A percentile compares a stretch with the other conserved stretches of the same genome.
Conservation (phyloP, 2,797 vertebrate species). For the Sebastes dallii region DNA sequence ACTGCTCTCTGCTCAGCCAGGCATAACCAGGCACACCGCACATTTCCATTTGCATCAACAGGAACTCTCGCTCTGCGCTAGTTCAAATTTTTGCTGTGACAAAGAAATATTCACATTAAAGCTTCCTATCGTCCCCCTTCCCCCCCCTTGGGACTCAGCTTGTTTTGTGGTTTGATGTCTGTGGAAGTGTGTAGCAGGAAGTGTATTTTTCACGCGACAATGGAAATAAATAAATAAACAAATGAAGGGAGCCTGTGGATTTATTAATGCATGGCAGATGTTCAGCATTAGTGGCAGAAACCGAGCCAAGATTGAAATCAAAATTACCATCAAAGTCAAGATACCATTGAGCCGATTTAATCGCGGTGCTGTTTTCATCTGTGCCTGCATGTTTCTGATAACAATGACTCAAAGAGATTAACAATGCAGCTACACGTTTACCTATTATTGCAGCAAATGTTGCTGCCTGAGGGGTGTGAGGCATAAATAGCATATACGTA, state of each 20-base stretch:
- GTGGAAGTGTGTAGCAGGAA: slow-evolving; percentile 31
- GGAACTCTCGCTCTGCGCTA: slow-evolving; percentile 23
- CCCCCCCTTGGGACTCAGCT: slow-evolving; percentile 45
- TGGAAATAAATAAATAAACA: slow-evolving; percentile 62
- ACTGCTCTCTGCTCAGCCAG: slow-evolving; percentile 66
- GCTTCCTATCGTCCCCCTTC: slow-evolving; percentile 33
- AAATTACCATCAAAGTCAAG: slow-evolving; percentile 45
- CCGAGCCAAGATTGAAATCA: slow-evolving; percentile 55
- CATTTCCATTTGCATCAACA: slow-evolving; percentile 57
- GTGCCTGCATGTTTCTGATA: slow-evolving; percentile 61
- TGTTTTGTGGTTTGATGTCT: slow-evolving; percentile 65
- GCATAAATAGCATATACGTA: slow-evolving; percentile 33
- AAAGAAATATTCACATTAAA: slow-evolving; percentile 72
- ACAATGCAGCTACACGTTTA: slow-evolving; percentile 41
- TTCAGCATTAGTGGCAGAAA: slow-evolving; percentile 54
- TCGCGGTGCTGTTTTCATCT: slow-evolving; percentile 40
- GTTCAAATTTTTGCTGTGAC: slow-evolving; percentile 46
- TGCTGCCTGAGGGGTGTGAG: slow-evolving; percentile 29
- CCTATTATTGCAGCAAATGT: slow-evolving; percentile 39
- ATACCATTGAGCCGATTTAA: slow-evolving; percentile 31
- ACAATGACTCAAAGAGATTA: slow-evolving; percentile 51
- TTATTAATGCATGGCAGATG: slow-evolving; percentile 72
- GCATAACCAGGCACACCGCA: slow-evolving; percentile 46
- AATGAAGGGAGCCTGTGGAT: slow-evolving; percentile 56
- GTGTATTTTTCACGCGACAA: slow-evolving; percentile 32